Base-by-base conservation (phyloP, 1,140 invertebrate genomes). In the Drosophila santomea region DNA sequence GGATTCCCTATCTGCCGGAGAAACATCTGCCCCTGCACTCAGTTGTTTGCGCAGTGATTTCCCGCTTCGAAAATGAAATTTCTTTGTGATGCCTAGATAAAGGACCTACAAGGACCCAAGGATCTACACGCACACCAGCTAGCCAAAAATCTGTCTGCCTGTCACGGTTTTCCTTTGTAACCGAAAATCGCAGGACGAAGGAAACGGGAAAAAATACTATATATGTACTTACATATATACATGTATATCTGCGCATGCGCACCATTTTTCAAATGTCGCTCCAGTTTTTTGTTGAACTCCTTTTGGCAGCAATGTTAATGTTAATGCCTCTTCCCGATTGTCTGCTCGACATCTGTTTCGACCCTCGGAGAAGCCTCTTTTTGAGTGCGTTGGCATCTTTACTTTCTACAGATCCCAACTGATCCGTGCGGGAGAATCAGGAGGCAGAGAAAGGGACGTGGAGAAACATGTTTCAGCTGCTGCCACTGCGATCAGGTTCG, bases 341-440 rank as follows among this genome's bases (percentile, higher is more conserved):
- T 89, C 85, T 89, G 85, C 73, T 72, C 80, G 73, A 89, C 85
- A 89, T 89, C 84, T 88, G 84, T 89, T 90, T 59, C 76, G 66
- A 71, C 58, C 77, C 73, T 74, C 56, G 11, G 44, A 47, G 36
- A 35, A 58, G 66, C 48, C 44, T 50, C 28, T 69, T 59, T 64
- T 83, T 71, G 58, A 73, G 81, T 85, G 66, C 83, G 66, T 86
- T 85, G 82, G 82, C 82, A 81, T 80, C 73, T 84, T 89, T 78
- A 77, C 84, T 88, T 88, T 88, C 83, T 88, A 79, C 68, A 38
- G 64, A 41, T 39, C 38, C 38, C n/a, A 15, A 15, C 39, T 12
- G 47, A 25, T 25, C 59, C 47, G 35, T 12, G 25, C 68, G 15
- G 63, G 64, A 50, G 44, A 38, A 44, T 52, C 50, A 17, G 66